Evolutionary conservation across 2,888 invertebrate genomes (phyloP).

Genomic region (Agrotis puta): DNA sequence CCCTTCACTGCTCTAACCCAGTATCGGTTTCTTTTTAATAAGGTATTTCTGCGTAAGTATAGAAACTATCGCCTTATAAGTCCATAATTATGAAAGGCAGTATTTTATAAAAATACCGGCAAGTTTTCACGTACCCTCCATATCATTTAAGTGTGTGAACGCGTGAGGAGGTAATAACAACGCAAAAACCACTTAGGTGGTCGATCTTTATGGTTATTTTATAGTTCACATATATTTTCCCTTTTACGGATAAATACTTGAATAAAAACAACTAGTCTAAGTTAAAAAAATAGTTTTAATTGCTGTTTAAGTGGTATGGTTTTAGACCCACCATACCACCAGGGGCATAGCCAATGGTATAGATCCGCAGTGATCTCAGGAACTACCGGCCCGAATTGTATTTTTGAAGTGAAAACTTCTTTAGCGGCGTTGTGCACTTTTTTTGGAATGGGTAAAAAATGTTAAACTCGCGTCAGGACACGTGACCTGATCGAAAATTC

Average conservation of each 20-base stretch:
- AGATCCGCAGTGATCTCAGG: too few relatives aligned
- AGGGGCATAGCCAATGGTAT: too few relatives aligned
- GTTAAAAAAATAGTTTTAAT: constrained; percentile 31
- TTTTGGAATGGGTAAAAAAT: too few relatives aligned
- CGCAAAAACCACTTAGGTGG: constrained; percentile 56
- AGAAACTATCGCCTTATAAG: constrained; percentile 1
- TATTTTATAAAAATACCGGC: constrained; percentile 36
- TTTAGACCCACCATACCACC: too few relatives aligned
- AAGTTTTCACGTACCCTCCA: constrained; percentile 50
- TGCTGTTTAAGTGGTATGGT: constrained; percentile 1
- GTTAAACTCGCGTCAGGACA: too few relatives aligned
- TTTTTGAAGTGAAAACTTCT: too few relatives aligned
- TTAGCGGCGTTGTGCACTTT: too few relatives aligned
- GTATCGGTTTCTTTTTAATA: constrained; percentile 7
- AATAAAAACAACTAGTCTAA: constrained; percentile 48
- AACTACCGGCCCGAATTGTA: too few relatives aligned
- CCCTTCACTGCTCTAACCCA: neutral
- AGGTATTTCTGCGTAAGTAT: neutral
- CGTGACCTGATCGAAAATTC: too few relatives aligned
- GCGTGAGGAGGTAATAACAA: constrained; percentile 32
- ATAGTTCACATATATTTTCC: constrained; percentile 62
- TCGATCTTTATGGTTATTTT: constrained; percentile 64
- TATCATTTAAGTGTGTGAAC: constrained; percentile 40
- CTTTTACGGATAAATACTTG: constrained; percentile 63
- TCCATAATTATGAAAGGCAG: constrained; percentile 33